Evolutionary conservation across 2,113 vertebrate genomes (phyloP).

Genomic region (Uria lomvia): DNA sequence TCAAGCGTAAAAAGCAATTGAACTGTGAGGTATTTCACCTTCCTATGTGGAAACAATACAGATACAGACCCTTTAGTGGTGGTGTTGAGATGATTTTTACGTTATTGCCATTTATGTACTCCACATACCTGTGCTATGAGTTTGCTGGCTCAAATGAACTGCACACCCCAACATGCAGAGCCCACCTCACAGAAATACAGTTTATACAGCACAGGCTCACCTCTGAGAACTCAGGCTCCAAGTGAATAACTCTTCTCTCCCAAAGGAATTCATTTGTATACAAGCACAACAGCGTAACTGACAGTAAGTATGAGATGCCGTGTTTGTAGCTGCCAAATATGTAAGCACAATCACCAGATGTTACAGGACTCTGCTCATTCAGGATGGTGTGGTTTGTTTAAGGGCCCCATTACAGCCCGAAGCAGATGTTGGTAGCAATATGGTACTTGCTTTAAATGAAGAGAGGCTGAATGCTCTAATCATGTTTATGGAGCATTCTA

Average conservation of each 20-base stretch:
- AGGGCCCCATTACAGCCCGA: not conserved
- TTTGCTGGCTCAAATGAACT: not conserved
- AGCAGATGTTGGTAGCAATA: slow-evolving; percentile 38
- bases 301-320: not conserved
- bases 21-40: not conserved
- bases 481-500: slow-evolving; percentile 19
- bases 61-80: not conserved
- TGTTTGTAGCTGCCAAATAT: not conserved
- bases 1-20: not conserved
- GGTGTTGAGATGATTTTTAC: not conserved
- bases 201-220: not conserved
- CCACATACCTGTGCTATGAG: not conserved
- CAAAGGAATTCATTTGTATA: not conserved
- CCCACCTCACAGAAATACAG: not conserved
- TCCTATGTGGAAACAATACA: not conserved
- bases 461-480: slow-evolving; percentile 44
- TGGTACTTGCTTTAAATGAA: slow-evolving; percentile 32
- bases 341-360: not conserved
- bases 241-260: not conserved
- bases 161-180: not conserved
- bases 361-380: not conserved
- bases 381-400: not conserved
- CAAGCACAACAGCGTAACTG: not conserved
- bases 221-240: not conserved
- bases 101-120: not conserved